Percentiles rank a stretch among this genome's conserved stretches.
Conservation (phyloP, 2,797 vertebrate species). For the Hypotaenidia okinawae region DNA sequence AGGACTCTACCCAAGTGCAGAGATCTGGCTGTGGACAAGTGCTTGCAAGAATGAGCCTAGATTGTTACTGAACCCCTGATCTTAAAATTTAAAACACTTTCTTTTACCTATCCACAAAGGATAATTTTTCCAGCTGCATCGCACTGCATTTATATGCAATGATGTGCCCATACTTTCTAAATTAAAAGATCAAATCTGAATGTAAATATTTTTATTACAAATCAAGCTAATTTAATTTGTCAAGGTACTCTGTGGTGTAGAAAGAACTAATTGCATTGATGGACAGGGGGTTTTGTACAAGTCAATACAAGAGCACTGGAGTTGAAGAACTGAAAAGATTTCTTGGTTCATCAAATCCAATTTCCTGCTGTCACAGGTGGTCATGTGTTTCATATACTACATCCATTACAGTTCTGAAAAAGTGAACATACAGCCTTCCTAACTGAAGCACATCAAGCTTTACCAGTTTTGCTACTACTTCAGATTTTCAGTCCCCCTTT, state of each 20-base stretch:
- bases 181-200: not conserved
- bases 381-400: not conserved
- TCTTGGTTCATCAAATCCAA: not conserved
- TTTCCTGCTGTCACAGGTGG: not conserved
- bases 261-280: not conserved
- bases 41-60: not conserved
- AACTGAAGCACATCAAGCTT: not conserved
- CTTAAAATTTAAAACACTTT: not conserved
- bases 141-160: not conserved
- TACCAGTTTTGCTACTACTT: not conserved
- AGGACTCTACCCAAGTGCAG: not conserved
- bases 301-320: not conserved
- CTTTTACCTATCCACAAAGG: not conserved
- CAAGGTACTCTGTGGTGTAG: not conserved
- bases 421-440: not conserved
- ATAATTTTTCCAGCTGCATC: not conserved
- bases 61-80: not conserved
- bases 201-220: not conserved
- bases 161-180: not conserved
- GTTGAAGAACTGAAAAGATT: conserved; percentile 6
- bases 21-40: not conserved
- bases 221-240: not conserved
- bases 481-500: not conserved
- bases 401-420: not conserved
- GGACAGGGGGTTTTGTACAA: not conserved